A percentile compares a stretch with the other conserved stretches of the same genome.
These are phyloP conservation scores for Capromys pilorides DNA, from an alignment of 2,797 vertebrate genomes.

Conservation along the genomic window DNA sequence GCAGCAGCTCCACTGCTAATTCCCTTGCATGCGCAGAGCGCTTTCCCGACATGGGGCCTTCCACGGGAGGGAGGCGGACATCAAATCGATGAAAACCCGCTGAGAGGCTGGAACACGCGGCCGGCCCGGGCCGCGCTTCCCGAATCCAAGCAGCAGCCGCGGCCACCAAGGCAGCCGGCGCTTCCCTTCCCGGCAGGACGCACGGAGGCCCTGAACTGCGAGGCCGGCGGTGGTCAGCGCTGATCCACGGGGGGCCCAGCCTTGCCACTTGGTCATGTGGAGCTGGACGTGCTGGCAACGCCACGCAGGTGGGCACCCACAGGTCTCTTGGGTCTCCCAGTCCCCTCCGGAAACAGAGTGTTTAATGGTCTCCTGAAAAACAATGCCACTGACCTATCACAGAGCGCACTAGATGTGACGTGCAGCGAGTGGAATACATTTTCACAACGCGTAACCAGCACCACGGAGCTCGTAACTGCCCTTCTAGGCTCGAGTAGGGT, in stretches of 20 bases:
- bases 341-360: not conserved
- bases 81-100: not conserved
- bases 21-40: not conserved
- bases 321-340: not conserved
- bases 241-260: not conserved
- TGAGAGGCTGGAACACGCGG: not conserved
- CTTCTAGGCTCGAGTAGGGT: not conserved
- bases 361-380: not conserved
- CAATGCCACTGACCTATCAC: not conserved
- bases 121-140: not conserved
- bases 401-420: not conserved
- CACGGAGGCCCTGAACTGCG: not conserved
- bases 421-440: not conserved
- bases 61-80: not conserved
- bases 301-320: accelerated
- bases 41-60: not conserved
- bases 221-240: too few species aligned
- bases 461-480: not conserved
- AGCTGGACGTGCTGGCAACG: conserved; percentile 18
- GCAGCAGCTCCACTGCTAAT: not conserved
- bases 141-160: not conserved
- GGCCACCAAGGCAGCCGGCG: not conserved
- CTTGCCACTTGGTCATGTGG: not conserved
- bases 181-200: conserved; percentile 11
- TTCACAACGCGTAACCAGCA: too few species aligned